Percentiles rank a stretch among this genome's conserved stretches.
Conservation (phyloP, 1,140 invertebrate species). For the Orchesella cincta region DNA sequence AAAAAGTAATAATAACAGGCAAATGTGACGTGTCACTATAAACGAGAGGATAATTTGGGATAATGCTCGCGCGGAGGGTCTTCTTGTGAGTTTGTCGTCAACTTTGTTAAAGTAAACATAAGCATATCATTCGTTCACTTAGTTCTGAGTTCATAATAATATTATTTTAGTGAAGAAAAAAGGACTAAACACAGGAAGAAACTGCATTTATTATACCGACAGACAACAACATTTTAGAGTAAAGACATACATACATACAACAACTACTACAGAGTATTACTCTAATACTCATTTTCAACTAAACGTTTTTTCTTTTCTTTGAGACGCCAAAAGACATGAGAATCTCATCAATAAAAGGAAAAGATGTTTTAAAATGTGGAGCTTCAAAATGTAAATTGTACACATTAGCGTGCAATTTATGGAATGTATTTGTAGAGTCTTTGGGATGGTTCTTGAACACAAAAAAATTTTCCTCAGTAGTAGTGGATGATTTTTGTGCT, state of each 20-base stretch:
- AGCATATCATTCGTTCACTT: background rate
- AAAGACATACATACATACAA: too few relatives aligned
- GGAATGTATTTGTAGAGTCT: background rate
- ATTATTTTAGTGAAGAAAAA: too few relatives aligned
- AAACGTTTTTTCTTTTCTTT: too few relatives aligned
- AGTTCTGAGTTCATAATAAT: background rate
- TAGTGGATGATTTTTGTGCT: too few relatives aligned
- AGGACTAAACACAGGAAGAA: too few relatives aligned
- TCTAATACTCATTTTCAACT: too few relatives aligned
- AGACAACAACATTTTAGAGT: too few relatives aligned
- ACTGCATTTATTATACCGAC: too few relatives aligned
- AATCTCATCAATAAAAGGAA: too few relatives aligned
- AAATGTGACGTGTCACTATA: background rate
- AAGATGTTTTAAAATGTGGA: background rate
- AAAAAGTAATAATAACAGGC: background rate
- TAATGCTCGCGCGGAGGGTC: constrained; percentile 7
- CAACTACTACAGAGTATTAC: too few relatives aligned
- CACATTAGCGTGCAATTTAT: background rate
- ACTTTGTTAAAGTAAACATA: constrained; percentile 17
- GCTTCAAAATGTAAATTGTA: background rate
- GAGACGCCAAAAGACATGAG: too few relatives aligned
- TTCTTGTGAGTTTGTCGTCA: constrained; percentile 1
- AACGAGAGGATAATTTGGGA: constrained; percentile 10
- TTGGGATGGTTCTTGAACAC: background rate
- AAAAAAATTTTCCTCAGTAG: background rate